These are phyloP conservation scores for Tenualosa ilisha DNA, from an alignment of 2,797 vertebrate genomes.

Conservation along the genomic window DNA sequence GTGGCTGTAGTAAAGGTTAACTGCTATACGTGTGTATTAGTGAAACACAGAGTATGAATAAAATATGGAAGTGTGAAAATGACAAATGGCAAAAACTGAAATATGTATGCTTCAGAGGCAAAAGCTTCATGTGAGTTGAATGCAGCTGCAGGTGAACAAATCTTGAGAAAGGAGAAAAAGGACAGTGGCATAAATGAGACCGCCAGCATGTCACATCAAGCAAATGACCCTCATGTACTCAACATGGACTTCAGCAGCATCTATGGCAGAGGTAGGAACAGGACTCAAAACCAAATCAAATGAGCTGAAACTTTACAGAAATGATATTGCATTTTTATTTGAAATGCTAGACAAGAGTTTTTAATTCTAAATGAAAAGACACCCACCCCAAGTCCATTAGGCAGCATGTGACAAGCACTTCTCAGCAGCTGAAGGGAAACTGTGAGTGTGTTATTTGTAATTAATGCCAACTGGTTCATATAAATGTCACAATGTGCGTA, in stretches of 20 bases:
- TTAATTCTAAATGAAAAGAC: neutral
- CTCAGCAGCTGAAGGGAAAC: neutral
- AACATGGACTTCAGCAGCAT: constrained; percentile 63
- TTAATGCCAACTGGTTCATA: neutral
- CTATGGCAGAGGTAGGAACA: constrained; percentile 65
- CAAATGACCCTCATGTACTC: neutral
- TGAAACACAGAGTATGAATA: too few species aligned
- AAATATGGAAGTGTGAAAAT: too few species aligned
- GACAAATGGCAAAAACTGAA: neutral
- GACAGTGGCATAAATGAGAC: constrained; percentile 28
- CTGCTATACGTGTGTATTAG: too few species aligned
- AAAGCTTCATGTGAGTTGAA: constrained; percentile 27
- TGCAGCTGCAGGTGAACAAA: constrained; percentile 28
- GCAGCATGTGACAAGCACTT: neutral
- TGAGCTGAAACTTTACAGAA: neutral
- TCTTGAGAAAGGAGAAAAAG: constrained; percentile 35
- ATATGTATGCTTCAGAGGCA: neutral
- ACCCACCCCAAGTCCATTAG: neutral
- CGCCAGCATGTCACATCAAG: constrained; percentile 25
- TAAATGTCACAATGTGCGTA: neutral
- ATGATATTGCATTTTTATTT: neutral
- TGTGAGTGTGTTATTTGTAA: neutral
- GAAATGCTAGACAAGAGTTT: neutral
- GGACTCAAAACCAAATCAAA: neutral
- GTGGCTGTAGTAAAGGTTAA: too few species aligned